phyloP scores from a whole-genome alignment of 2,888 invertebrate genomes.

The Mythimna pallens region DNA sequence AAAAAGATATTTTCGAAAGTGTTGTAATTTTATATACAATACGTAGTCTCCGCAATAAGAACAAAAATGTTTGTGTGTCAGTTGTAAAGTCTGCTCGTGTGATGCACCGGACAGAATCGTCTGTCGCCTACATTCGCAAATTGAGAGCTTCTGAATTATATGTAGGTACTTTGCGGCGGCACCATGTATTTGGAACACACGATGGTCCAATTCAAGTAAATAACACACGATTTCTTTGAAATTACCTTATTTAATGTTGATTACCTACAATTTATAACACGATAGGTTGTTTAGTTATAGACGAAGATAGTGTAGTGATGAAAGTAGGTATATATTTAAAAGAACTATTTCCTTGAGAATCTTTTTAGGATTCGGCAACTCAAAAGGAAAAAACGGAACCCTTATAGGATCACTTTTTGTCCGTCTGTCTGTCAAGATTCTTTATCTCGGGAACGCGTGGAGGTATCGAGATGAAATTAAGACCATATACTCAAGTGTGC shows the following conservation, averaged over 20 bases:
- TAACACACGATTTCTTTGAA: neutral
- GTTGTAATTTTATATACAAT: constrained; percentile 16
- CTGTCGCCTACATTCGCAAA: constrained; percentile 50
- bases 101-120: constrained; percentile 55
- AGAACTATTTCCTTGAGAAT: no score
- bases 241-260: neutral
- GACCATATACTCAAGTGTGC: no score
- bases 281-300: no score
- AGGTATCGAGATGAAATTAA: no score
- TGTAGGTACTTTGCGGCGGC: constrained; percentile 1
- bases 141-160: constrained; percentile 41
- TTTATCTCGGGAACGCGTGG: no score
- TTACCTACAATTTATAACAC: no score
- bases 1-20: constrained; percentile 37
- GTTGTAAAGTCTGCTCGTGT: constrained; percentile 54
- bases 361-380: no score
- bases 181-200: constrained; percentile 23
- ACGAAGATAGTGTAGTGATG: no score
- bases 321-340: no score
- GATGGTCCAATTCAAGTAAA: neutral
- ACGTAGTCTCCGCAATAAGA: constrained; percentile 30
- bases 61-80: constrained; percentile 58
- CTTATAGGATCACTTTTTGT: no score
- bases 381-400: no score
- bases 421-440: no score